Conservation (phyloP, 2,888 invertebrate species). For the Clostera curtula region DNA sequence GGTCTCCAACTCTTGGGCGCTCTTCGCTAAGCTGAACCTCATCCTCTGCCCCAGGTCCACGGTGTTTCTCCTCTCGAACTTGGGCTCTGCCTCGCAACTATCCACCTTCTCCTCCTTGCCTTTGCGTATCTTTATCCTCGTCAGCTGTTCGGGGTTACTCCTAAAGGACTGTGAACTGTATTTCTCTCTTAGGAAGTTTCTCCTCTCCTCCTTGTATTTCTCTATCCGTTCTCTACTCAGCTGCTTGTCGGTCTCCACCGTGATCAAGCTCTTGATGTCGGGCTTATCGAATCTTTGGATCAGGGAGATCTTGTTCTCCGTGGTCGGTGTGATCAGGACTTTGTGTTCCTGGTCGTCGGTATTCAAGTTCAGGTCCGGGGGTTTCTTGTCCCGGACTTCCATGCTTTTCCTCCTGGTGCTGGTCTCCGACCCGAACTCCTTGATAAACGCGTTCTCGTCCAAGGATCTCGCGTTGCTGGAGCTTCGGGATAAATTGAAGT, state of each 20-base stretch:
- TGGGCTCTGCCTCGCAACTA: constrained; percentile 40
- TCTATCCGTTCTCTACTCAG: constrained; percentile 86
- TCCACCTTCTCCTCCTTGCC: constrained; percentile 36
- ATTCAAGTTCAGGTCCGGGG: constrained; percentile 62
- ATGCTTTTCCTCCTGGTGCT: constrained; percentile 74
- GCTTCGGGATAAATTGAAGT: constrained; percentile 73
- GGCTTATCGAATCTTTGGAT: constrained; percentile 66
- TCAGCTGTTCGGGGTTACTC: constrained; percentile 73
- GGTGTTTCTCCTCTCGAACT: constrained; percentile 65
- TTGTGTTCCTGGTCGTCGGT: constrained; percentile 38
- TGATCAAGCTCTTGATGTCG: constrained; percentile 50
- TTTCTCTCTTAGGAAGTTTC: constrained; percentile 76
- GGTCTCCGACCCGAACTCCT: constrained; percentile 75
- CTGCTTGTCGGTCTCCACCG: constrained; percentile 70
- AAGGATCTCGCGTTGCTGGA: constrained; percentile 79
- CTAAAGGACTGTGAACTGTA: constrained; percentile 89
- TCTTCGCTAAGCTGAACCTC: constrained; percentile 56
- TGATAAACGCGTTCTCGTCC: constrained; percentile 83
- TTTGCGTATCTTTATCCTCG: constrained; percentile 55
- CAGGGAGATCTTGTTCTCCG: constrained; percentile 76
- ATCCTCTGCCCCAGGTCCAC: constrained; percentile 64
- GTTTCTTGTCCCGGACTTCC: constrained; percentile 75
- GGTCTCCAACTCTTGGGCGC: constrained; percentile 52
- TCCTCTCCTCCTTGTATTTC: constrained; percentile 48
- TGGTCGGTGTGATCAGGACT: constrained; percentile 72